phyloP scores from a whole-genome alignment of 2,888 invertebrate species.

The Steromphala cineraria region DNA sequence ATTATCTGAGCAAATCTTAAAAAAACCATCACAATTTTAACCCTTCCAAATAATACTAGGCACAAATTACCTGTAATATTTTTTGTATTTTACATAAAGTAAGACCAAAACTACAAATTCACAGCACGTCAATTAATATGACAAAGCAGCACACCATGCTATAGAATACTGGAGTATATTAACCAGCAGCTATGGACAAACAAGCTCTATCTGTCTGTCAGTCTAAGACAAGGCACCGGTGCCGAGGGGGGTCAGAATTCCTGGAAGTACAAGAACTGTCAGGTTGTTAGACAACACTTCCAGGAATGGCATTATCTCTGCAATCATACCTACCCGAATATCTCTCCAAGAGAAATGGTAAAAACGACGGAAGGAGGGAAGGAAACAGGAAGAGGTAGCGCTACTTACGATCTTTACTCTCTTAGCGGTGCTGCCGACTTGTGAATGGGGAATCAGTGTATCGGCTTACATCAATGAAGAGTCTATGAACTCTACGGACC shows the following conservation, averaged over 20 bases:
- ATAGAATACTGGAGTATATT: too few relatives aligned
- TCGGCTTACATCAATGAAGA: conserved; percentile 7
- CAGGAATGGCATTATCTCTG: conserved; percentile 11
- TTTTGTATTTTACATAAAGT: too few relatives aligned
- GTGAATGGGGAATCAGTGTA: conserved; percentile 1
- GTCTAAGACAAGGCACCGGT: too few relatives aligned
- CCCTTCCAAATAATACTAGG: too few relatives aligned
- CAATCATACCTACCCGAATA: conserved; percentile 10
- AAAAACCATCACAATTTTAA: too few relatives aligned
- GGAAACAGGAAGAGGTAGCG: neutral
- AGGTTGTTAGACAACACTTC: conserved; percentile 16
- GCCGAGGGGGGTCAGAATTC: neutral
- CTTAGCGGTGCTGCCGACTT: neutral
- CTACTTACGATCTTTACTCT: neutral
- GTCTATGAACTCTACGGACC: neutral
- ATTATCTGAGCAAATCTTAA: too few relatives aligned
- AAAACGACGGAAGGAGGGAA: neutral
- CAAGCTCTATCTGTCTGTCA: too few relatives aligned
- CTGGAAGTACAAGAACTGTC: conserved; percentile 11
- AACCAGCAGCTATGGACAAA: too few relatives aligned
- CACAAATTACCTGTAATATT: too few relatives aligned
- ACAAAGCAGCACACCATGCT: too few relatives aligned
- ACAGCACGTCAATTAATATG: too few relatives aligned
- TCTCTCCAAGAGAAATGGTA: neutral
- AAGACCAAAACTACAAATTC: too few relatives aligned